phyloP scores from a whole-genome alignment of 1,140 invertebrate genomes.

The Sitobion miscanthi region DNA sequence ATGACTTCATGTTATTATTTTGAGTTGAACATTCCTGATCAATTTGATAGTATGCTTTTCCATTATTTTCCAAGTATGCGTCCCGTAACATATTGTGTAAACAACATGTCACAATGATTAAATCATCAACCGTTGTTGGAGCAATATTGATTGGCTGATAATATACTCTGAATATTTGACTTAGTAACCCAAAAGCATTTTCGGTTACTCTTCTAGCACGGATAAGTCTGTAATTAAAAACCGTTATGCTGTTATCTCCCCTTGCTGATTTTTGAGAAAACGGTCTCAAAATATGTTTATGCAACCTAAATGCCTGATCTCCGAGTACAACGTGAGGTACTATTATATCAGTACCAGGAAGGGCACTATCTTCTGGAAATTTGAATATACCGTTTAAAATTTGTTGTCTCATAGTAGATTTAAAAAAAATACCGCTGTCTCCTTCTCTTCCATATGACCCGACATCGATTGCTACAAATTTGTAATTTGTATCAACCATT shows the following conservation, averaged over 20 bases:
- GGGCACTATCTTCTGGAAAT: too few species aligned
- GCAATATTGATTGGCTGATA: conserved; percentile 58
- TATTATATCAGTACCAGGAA: too few species aligned
- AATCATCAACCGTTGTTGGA: conserved; percentile 50
- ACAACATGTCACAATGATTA: conserved; percentile 55
- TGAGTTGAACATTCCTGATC: neutral
- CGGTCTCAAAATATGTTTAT: conserved; percentile 60
- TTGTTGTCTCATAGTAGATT: too few species aligned
- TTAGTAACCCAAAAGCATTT: conserved; percentile 62
- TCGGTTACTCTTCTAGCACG: conserved; percentile 61
- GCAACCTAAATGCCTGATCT: conserved; percentile 64
- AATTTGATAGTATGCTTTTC: neutral
- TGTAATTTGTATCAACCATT: too few species aligned
- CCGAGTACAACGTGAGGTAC: conserved; percentile 60
- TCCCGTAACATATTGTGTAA: conserved; percentile 48
- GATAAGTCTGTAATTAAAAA: conserved; percentile 61
- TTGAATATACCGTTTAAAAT: too few species aligned
- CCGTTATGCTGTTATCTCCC: too few species aligned
- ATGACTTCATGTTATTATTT: too few species aligned
- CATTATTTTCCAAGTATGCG: conserved; percentile 6
- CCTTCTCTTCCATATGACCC: too few species aligned
- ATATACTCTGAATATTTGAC: conserved; percentile 54
- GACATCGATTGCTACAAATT: too few species aligned
- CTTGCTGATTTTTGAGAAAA: too few species aligned
- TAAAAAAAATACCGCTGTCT: too few species aligned